Base-by-base conservation (phyloP, 2,113 vertebrate species). In the Callaeas wilsoni region DNA sequence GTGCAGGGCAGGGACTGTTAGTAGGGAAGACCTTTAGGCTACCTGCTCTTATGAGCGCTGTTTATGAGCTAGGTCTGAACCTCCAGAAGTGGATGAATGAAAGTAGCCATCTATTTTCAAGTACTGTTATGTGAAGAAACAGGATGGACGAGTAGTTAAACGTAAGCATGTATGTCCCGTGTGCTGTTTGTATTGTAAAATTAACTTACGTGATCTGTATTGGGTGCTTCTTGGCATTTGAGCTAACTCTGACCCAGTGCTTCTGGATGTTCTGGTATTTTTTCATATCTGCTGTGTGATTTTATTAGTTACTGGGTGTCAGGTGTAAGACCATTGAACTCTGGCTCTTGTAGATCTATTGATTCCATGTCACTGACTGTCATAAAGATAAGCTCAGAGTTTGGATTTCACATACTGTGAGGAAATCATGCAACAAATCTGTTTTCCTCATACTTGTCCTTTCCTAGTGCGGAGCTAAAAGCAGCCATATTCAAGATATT, bases 1-100 rank as follows among this genome's bases (percentile, higher is more conserved):
- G 56, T 2, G 0, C 10, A 32, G 9, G 13, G 13, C n/a, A 11
- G 0, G 1, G 23, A 19, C 19, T 90, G 7, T 26, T 63, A 16
- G 6, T 5, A n/a, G 46, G 15, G 42, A n/a, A 62, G n/a, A 12
- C 26, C 83, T 57, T 42, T 20, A 15, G 39, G 33, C 18, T 33
- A 0, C 1, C 0, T 50, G 21, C 12, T 10, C 4, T 42, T 65
- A 3, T 0, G 0, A 21, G 7, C 63, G 17, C 27, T 19, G 23
- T n/a, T 55, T 6, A 5, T 56, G 67, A 59, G 42, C 6, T 65
- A 1, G 12, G 20, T 25, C 9, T 59, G 55, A 35, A 16, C 8
- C 16, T 42, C 26, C 6, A 50, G 27, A 53, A 70, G 55, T 19
- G 17, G 7, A 32, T 67, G 47, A 56, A 65, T 70, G 59, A 77